phyloP scores from a whole-genome alignment of 2,888 invertebrate genomes.

The Acleris holmiana region DNA sequence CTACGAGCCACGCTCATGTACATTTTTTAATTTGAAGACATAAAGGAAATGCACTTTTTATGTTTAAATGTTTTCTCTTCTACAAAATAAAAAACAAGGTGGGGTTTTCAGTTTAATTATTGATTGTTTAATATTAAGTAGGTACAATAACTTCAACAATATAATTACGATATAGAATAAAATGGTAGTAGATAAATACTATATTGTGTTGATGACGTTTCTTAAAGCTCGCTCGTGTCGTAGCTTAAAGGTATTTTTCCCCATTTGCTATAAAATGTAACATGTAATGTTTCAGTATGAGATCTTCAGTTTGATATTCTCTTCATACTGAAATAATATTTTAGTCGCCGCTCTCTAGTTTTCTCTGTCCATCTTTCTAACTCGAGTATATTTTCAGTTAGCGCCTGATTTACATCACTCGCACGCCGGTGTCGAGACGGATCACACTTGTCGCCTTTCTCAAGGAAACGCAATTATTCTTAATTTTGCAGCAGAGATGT shows the following conservation, averaged over 20 bases:
- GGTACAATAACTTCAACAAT: no score
- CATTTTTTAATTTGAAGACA: no score
- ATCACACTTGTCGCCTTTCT: slow-evolving; percentile 63
- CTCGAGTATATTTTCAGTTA: slow-evolving; percentile 77
- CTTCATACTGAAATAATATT: neutral
- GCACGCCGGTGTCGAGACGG: slow-evolving; percentile 65
- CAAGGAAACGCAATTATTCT: slow-evolving; percentile 53
- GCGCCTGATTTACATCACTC: slow-evolving; percentile 72
- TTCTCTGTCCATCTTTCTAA: slow-evolving; percentile 57
- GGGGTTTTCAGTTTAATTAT: no score
- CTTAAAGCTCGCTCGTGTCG: no score
- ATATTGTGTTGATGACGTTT: no score
- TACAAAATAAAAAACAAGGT: neutral
- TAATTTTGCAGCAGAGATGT: slow-evolving; percentile 69
- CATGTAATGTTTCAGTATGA: no score
- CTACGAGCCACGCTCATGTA: neutral
- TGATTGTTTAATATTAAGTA: no score
- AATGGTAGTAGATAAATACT: no score
- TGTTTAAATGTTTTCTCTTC: neutral
- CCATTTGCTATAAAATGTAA: no score
- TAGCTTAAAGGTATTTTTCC: no score
- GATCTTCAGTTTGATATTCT: no score
- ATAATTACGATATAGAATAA: no score
- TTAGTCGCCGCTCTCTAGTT: slow-evolving; percentile 50
- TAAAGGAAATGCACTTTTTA: neutral